Evolutionary conservation across 1,140 invertebrate species (phyloP).

Genomic region (Aphelinus atriplicis): DNA sequence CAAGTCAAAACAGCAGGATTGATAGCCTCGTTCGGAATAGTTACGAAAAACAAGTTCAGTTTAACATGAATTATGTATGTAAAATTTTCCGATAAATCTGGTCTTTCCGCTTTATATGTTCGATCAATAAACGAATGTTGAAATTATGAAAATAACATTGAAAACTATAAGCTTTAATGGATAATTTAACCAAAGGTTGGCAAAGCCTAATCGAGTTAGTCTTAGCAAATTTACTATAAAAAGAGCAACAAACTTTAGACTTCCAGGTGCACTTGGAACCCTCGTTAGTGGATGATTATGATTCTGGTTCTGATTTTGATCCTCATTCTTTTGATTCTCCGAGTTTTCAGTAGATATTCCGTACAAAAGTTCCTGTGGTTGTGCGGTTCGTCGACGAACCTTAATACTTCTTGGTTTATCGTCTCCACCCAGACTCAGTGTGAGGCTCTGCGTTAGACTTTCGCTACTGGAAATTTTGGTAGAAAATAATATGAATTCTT

Average conservation of each 20-base stretch:
- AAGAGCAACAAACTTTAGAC: conserved; percentile 65
- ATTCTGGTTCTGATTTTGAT: conserved; percentile 62
- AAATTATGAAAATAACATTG: not conserved
- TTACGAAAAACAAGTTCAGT: no score
- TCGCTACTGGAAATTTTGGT: conserved; percentile 52
- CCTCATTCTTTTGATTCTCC: conserved; percentile 57
- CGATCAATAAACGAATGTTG: not conserved
- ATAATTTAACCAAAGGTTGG: conserved; percentile 26
- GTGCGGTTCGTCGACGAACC: conserved; percentile 73
- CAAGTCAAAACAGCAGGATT: no score
- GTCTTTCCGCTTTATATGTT: no score
- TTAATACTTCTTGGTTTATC: conserved; percentile 66
- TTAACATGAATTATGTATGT: no score
- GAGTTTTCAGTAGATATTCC: conserved; percentile 55
- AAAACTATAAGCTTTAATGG: not conserved
- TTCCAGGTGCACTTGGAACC: conserved; percentile 77
- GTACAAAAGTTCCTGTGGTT: conserved; percentile 76
- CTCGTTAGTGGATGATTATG: conserved; percentile 70
- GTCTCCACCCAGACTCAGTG: conserved; percentile 52
- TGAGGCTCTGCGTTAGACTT: conserved; percentile 53
- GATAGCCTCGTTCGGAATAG: no score
- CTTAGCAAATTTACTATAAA: conserved; percentile 15
- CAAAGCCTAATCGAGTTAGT: conserved; percentile 18
- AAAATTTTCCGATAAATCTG: no score
- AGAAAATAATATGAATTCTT: no score